phyloP scores from a whole-genome alignment of 1,140 invertebrate species.

The Caenorhabditis latens region DNA sequence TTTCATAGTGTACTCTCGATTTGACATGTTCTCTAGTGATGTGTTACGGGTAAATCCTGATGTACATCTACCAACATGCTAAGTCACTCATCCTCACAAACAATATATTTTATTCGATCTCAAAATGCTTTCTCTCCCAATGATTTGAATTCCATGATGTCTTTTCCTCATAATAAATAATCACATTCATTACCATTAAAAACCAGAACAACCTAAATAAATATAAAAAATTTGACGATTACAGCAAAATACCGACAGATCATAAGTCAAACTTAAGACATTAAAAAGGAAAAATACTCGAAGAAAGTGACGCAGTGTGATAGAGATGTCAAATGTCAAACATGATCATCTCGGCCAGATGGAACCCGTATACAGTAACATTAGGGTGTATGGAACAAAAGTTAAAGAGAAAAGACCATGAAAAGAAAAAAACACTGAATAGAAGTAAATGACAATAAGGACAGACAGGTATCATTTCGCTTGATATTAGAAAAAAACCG shows the following conservation, averaged over 20 bases:
- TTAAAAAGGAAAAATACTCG: constrained; percentile 16
- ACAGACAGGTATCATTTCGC: neutral
- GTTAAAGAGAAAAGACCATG: constrained; percentile 1
- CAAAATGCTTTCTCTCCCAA: constrained; percentile 9
- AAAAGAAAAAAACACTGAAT: constrained; percentile 13
- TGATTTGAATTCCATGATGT: neutral
- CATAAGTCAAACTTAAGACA: constrained; percentile 23
- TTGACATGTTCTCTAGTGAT: constrained; percentile 55
- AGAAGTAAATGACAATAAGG: neutral
- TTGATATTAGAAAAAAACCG: neutral
- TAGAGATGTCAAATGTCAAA: constrained; percentile 23
- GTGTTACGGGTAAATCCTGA: constrained; percentile 44
- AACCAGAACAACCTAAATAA: neutral
- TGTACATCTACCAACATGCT: constrained; percentile 45
- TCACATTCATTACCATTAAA: neutral
- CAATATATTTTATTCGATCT: neutral
- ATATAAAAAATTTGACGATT: neutral
- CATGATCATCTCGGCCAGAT: constrained; percentile 21
- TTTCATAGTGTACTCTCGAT: constrained; percentile 27
- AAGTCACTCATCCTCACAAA: constrained; percentile 1
- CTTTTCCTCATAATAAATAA: neutral
- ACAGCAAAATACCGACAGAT: neutral
- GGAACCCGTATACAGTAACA: constrained; percentile 42
- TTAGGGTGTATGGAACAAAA: neutral
- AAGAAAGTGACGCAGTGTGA: constrained; percentile 37